Conservation (phyloP, 2,888 invertebrate species). For the Ophion slaviceki region DNA sequence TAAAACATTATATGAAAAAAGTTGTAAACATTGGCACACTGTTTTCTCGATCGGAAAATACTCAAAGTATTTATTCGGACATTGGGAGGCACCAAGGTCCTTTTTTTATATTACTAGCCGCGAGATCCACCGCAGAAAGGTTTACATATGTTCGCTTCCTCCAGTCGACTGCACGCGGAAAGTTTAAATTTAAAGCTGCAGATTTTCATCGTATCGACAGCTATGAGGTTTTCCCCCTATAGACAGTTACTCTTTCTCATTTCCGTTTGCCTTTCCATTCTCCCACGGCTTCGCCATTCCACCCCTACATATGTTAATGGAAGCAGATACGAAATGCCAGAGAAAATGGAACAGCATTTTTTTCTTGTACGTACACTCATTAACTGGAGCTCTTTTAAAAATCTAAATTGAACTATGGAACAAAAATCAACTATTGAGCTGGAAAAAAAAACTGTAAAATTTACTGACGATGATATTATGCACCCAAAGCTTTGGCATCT, state of each 20-base stretch:
- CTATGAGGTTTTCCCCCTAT: slow-evolving; percentile 20
- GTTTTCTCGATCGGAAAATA: slow-evolving; percentile 11
- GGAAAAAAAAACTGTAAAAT: not conserved
- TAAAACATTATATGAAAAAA: not conserved
- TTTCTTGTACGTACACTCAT: not conserved
- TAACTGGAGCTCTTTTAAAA: not conserved
- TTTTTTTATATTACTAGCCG: not conserved
- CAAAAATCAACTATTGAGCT: not conserved
- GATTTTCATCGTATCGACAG: slow-evolving; percentile 37
- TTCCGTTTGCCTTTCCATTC: slow-evolving; percentile 43
- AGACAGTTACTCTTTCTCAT: slow-evolving; percentile 52
- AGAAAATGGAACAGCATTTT: not conserved
- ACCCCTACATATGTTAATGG: slow-evolving; percentile 5
- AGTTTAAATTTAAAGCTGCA: slow-evolving; percentile 37
- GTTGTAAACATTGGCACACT: not conserved
- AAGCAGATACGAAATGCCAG: slow-evolving; percentile 13
- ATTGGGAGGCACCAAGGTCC: not conserved
- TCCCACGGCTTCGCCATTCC: slow-evolving; percentile 22
- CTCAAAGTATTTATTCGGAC: slow-evolving; percentile 20
- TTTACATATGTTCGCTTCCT: slow-evolving; percentile 23
- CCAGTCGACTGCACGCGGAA: slow-evolving; percentile 2
- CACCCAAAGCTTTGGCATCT: not conserved
- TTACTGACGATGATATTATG: not conserved
- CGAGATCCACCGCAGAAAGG: slow-evolving; percentile 8
- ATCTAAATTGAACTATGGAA: not conserved